A percentile compares a stretch with the other conserved stretches of the same genome.
Evolutionary conservation across 2,113 vertebrate species (phyloP).

Genomic region (Chamaetylas fuelleborni): DNA sequence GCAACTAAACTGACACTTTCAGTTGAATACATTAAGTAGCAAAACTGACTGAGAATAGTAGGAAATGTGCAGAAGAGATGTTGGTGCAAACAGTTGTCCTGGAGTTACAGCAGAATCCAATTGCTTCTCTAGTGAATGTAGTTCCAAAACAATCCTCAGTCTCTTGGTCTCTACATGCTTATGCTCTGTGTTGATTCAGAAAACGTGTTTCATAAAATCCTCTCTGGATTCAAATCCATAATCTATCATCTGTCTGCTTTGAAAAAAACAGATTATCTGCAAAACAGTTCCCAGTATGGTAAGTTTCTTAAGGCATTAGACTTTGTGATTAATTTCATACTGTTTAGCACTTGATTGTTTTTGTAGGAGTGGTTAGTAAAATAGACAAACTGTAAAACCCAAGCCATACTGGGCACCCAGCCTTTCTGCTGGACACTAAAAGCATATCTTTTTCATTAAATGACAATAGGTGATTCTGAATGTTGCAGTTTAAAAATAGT

Average conservation of each 20-base stretch:
- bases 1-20: not conserved
- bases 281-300: slow-evolving; percentile 33
- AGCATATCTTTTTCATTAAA: not conserved
- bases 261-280: not conserved
- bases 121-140: not conserved
- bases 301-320: slow-evolving; percentile 12
- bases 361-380: slow-evolving; percentile 43
- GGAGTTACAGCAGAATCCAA: not conserved
- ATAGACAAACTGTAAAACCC: slow-evolving; percentile 30
- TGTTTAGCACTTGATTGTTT: slow-evolving; percentile 51
- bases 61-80: not conserved
- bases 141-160: not conserved
- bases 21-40: not conserved
- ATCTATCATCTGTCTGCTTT: slow-evolving; percentile 14
- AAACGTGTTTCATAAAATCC: slow-evolving; percentile 19
- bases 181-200: not conserved
- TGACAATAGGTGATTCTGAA: slow-evolving; percentile 39
- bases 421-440: slow-evolving; percentile 14
- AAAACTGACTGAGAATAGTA: not conserved
- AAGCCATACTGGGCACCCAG: not conserved
- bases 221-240: slow-evolving; percentile 13
- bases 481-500: slow-evolving; percentile 20
- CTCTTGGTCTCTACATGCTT: not conserved
- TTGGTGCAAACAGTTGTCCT: not conserved
- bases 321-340: slow-evolving; percentile 26